Conservation (phyloP, 2,888 invertebrate species). For the Stegophylla sp. region DNA sequence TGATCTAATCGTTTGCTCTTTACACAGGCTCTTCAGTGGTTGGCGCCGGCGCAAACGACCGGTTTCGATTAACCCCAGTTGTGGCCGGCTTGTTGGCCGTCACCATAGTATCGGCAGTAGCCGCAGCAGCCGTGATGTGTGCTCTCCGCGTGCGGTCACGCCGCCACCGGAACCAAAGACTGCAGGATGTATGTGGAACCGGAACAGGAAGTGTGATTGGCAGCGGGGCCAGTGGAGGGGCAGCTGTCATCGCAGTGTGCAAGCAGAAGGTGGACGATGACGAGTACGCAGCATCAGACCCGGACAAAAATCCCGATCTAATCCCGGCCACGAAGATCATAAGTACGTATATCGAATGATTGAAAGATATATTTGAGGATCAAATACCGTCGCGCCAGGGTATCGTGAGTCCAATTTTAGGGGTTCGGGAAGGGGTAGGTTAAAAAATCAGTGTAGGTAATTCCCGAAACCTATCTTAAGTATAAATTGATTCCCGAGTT, state of each 20-base stretch:
- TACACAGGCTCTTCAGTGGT: constrained; percentile 43
- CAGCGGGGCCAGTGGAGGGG: constrained; percentile 15
- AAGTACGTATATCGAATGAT: constrained; percentile 11
- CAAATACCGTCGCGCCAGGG: too few relatives aligned
- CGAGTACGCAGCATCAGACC: constrained; percentile 30
- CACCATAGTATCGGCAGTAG: constrained; percentile 36
- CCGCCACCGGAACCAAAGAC: constrained; percentile 8
- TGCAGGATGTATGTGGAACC: constrained; percentile 8
- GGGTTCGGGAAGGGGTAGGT: too few relatives aligned
- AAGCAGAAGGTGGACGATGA: constrained; percentile 33
- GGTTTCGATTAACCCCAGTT: constrained; percentile 40
- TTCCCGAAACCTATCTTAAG: too few relatives aligned
- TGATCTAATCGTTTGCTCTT: too few relatives aligned
- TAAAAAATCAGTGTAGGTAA: too few relatives aligned
- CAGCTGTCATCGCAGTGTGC: constrained; percentile 25
- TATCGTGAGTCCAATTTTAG: too few relatives aligned
- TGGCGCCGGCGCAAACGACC: constrained; percentile 12
- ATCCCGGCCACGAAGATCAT: constrained; percentile 65
- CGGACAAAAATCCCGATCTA: constrained; percentile 69
- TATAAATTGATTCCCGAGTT: too few relatives aligned
- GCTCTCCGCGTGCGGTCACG: constrained; percentile 43
- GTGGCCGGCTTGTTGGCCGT: constrained; percentile 45
- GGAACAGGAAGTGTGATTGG: constrained; percentile 12
- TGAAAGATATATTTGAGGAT: too few relatives aligned
- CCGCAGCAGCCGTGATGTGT: constrained; percentile 45